Conservation (phyloP, 1,140 invertebrate species). For the Nasonia longicornis region DNA sequence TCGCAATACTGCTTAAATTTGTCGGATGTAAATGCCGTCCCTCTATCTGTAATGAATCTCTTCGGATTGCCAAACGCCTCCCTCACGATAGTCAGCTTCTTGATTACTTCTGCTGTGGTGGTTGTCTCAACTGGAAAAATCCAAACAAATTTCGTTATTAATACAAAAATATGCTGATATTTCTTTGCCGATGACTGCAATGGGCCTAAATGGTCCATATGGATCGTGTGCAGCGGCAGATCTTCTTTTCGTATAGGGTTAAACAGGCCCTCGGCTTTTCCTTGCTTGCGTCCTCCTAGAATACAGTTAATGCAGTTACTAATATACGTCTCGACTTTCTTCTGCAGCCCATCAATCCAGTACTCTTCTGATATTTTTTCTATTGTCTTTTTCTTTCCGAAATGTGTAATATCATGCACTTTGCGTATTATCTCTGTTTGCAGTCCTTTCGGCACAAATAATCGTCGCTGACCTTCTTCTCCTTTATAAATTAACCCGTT, state of each 20-base stretch:
- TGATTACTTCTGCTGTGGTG: neutral
- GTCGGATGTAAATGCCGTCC: slow-evolving; percentile 40
- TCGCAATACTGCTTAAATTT: slow-evolving; percentile 49
- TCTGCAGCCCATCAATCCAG: slow-evolving; percentile 22
- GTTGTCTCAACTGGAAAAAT: slow-evolving; percentile 36
- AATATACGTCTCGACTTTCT: slow-evolving; percentile 20
- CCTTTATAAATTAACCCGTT: neutral
- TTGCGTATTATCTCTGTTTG: neutral
- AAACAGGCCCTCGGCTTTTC: slow-evolving; percentile 54
- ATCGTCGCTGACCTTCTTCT: neutral
- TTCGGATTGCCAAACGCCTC: neutral
- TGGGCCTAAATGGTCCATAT: slow-evolving; percentile 57
- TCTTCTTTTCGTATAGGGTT: slow-evolving; percentile 53
- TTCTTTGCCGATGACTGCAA: slow-evolving; percentile 22
- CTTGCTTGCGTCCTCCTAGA: slow-evolving; percentile 15
- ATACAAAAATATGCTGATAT: slow-evolving; percentile 57
- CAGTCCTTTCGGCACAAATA: slow-evolving; percentile 29
- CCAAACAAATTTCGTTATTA: slow-evolving; percentile 62
- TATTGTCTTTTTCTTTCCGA: neutral
- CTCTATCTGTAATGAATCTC: slow-evolving; percentile 41
- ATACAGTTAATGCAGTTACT: slow-evolving; percentile 36
- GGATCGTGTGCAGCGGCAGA: slow-evolving; percentile 51
- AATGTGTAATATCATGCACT: slow-evolving; percentile 31
- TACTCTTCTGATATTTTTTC: slow-evolving; percentile 40
- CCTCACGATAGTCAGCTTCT: slow-evolving; percentile 49